Conservation (phyloP, 1,140 invertebrate species). For the Cotesia vestalis region DNA sequence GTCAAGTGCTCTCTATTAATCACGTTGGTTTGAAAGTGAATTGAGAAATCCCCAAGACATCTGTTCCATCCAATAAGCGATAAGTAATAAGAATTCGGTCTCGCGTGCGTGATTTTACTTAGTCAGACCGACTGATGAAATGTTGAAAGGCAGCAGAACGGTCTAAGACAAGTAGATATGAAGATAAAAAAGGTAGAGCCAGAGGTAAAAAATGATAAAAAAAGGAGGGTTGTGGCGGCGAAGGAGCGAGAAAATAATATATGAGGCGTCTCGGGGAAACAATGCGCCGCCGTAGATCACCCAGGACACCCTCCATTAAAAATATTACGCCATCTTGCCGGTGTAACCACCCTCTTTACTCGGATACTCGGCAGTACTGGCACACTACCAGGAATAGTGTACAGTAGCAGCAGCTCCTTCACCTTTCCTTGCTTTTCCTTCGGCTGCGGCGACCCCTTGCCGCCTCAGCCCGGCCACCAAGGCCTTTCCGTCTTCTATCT, state of each 20-base stretch:
- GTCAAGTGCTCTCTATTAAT: too few species aligned
- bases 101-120: background rate
- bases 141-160: background rate
- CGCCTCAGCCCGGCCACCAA: background rate
- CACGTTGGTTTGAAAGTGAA: too few species aligned
- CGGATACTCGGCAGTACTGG: background rate
- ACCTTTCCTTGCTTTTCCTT: slow-evolving; percentile 27
- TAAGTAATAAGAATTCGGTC: slow-evolving; percentile 5
- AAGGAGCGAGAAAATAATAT: slow-evolving; percentile 31
- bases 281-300: slow-evolving; percentile 55
- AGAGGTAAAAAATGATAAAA: slow-evolving; percentile 5
- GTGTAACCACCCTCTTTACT: slow-evolving; percentile 39
- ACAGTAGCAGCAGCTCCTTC: slow-evolving; percentile 12
- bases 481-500: slow-evolving; percentile 5
- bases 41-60: too few species aligned
- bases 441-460: slow-evolving; percentile 16
- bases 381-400: background rate
- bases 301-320: slow-evolving; percentile 61
- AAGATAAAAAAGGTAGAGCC: slow-evolving; percentile 22
- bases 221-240: background rate
- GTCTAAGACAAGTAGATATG: too few species aligned
- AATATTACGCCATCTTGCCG: slow-evolving; percentile 60
- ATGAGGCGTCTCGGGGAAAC: slow-evolving; percentile 14
- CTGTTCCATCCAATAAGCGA: too few species aligned
- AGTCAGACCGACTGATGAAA: slow-evolving; percentile 9